Evolutionary conservation across 1,140 invertebrate species (phyloP).

Genomic region (Drosophila tropicalis): DNA sequence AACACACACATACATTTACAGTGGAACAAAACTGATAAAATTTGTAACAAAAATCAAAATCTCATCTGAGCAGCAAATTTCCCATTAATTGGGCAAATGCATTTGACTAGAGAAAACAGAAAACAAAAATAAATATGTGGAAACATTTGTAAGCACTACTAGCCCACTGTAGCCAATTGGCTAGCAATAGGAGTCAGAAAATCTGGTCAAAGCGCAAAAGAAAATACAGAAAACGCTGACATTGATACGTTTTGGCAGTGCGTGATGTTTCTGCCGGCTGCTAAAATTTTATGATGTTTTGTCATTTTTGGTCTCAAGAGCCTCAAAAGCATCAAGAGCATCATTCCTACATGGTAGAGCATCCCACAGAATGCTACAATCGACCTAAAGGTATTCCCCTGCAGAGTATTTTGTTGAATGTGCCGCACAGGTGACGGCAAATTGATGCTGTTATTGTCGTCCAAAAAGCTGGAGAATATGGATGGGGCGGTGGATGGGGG

Average conservation of each 20-base stretch:
- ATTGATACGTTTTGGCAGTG: constrained; percentile 51
- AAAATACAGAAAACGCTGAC: constrained; percentile 37
- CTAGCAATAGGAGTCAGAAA: not conserved
- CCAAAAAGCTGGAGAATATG: not conserved
- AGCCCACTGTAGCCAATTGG: not conserved
- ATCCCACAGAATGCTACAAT: not conserved
- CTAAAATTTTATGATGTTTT: constrained; percentile 75
- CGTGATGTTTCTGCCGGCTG: constrained; percentile 47
- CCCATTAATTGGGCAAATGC: too few species aligned
- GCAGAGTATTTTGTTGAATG: constrained; percentile 48
- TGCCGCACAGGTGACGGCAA: constrained; percentile 69
- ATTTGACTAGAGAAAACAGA: too few species aligned
- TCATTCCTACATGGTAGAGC: not conserved
- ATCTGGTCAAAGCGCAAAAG: constrained; percentile 17
- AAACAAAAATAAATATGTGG: too few species aligned
- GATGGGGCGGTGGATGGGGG: constrained; percentile 22
- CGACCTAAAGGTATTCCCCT: constrained; percentile 23
- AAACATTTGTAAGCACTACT: too few species aligned
- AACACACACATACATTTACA: constrained; percentile 8
- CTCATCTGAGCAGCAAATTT: too few species aligned
- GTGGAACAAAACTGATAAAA: not conserved
- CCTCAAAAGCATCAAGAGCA: not conserved
- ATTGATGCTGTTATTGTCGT: constrained; percentile 77
- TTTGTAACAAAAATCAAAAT: too few species aligned
- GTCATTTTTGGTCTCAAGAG: constrained; percentile 25